Percentiles rank a stretch among this genome's conserved stretches.
phyloP scores from a whole-genome alignment of 2,797 vertebrate species.

The Oryzias sinensis region DNA sequence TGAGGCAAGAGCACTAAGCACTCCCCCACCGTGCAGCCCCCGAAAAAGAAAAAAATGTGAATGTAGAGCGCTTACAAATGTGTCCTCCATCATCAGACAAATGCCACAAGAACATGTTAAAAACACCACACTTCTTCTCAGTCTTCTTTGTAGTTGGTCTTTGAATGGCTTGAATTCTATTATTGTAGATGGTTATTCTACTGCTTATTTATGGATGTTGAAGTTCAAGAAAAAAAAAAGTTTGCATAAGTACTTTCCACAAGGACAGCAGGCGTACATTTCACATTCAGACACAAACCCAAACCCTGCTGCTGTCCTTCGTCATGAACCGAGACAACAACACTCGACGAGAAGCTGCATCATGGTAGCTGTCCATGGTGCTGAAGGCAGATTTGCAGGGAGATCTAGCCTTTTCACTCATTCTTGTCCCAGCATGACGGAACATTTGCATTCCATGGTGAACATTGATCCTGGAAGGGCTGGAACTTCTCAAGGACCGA shows the following conservation, averaged over 20 bases:
- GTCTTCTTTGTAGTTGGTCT: no score
- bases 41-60: no score
- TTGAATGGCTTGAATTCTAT: no score
- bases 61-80: no score
- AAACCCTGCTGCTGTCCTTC: slow-evolving; percentile 48
- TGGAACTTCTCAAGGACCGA: slow-evolving; percentile 50
- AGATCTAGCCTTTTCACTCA: slow-evolving; percentile 21
- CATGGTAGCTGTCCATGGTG: slow-evolving; percentile 41
- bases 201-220: no score
- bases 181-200: no score
- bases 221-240: no score
- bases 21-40: no score
- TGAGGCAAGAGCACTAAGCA: no score
- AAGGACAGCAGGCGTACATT: slow-evolving; percentile 7
- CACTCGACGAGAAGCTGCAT: slow-evolving; percentile 17
- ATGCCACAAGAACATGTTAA: no score
- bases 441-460: slow-evolving; percentile 31
- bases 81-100: no score
- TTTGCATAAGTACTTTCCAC: not conserved
- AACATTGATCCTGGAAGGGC: slow-evolving; percentile 42
- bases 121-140: no score
- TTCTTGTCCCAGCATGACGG: not conserved
- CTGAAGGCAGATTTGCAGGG: slow-evolving; percentile 27
- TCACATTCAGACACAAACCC: slow-evolving; percentile 2
- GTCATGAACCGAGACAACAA: slow-evolving; percentile 43